Conservation (phyloP, 2,888 invertebrate genomes). For the Lottia gigantea region DNA sequence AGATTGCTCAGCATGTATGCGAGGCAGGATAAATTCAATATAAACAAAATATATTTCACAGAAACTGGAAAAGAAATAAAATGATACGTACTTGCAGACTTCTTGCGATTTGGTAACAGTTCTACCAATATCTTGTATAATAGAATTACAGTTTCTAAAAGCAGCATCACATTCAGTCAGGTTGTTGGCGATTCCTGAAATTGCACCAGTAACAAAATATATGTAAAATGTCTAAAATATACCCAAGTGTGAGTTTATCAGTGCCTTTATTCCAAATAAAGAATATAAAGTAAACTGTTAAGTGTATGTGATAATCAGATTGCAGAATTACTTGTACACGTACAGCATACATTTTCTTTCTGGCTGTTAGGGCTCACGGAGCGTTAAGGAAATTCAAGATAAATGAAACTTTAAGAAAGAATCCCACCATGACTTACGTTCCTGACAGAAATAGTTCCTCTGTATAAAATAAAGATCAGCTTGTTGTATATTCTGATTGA, state of each 20-base stretch:
- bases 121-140: conserved; percentile 1
- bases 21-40: not conserved
- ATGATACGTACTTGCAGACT: not conserved
- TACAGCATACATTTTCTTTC: too few species aligned
- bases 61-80: too few species aligned
- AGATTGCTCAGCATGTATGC: not conserved
- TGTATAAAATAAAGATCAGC: not conserved
- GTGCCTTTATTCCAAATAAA: too few species aligned
- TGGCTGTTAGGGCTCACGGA: too few species aligned
- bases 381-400: too few species aligned
- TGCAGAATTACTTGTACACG: too few species aligned
- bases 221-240: not conserved
- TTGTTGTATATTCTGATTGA: not conserved
- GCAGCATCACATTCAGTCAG: not conserved
- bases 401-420: too few species aligned
- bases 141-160: not conserved
- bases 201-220: not conserved
- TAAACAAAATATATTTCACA: not conserved
- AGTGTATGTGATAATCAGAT: too few species aligned
- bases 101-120: not conserved
- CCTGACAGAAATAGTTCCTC: not conserved
- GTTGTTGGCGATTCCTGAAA: not conserved
- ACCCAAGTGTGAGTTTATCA: too few species aligned
- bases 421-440: too few species aligned
- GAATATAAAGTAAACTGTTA: too few species aligned